Base-by-base conservation (phyloP, 1,140 invertebrate species). In the Drosophila simulans region DNA sequence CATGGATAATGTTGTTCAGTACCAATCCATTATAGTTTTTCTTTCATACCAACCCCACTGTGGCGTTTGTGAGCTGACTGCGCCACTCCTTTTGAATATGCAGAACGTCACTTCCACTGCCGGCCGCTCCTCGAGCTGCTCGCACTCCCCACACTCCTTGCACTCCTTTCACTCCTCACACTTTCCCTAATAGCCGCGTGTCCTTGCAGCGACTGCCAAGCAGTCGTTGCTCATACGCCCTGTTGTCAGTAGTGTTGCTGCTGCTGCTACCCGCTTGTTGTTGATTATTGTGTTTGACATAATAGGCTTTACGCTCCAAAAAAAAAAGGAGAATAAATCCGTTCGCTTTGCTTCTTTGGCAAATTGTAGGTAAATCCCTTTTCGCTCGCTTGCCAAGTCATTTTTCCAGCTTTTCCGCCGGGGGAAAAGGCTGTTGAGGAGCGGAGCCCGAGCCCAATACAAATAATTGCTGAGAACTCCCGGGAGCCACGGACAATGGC, bases 211-310 rank as follows among this genome's bases (percentile, higher is more conserved):
- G 11, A 15, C 51, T 42, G 3, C 20, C 48, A 20, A 40, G 49
- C 77, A 51, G 65, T 37, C 74, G 76, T 70, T 83, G 79, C 71
- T 66, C 83, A 88, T 88, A 88, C 76, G 80, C 62, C 73, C 71
- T 42, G 68, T 81, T 91, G 62, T 62, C 77, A 63, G 68, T 76
- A 74, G 76, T 66, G 72, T 88, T 57, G 54, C 20, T 55, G 52
- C 31, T 63, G 72, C 65, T 54, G 76, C 65, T 77, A 70, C 64
- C 42, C 51, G 65, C 65, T 82, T 62, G 58, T 83, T 84, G 83
- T 91, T 91, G 88, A 91, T 91, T 91, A 91, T 91, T 91, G 83
- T 91, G 88, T 91, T 91, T 85, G 88, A 85, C 89, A 89, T 91
- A 91, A 91, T 91, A 89, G 88, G 80, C 89, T 89, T 89, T 89